phyloP scores from a whole-genome alignment of 2,888 invertebrate genomes.

The Anticlea derivata region DNA sequence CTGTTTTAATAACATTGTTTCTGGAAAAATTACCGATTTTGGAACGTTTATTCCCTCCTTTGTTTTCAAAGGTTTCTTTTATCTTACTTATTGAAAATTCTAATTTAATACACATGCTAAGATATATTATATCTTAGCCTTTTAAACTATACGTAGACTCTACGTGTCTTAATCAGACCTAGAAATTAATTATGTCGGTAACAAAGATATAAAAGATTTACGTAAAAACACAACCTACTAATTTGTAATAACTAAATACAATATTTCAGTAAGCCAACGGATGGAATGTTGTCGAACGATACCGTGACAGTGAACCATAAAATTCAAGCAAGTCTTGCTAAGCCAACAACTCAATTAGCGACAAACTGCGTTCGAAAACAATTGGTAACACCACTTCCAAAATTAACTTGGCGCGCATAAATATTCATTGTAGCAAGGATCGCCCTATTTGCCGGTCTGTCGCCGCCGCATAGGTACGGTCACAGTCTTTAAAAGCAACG shows the following conservation, averaged over 20 bases:
- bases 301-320: slow-evolving; percentile 25
- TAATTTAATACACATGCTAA: no score
- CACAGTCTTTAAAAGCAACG: slow-evolving; percentile 6
- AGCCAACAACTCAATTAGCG: slow-evolving; percentile 34
- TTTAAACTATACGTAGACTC: no score
- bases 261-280: slow-evolving; percentile 9
- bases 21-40: slow-evolving; percentile 8
- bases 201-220: no score
- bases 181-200: no score
- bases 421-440: slow-evolving; percentile 69
- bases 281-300: slow-evolving; percentile 14
- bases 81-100: background rate
- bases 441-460: slow-evolving; percentile 73
- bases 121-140: no score
- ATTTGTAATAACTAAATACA: background rate
- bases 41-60: background rate
- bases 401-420: slow-evolving; percentile 61
- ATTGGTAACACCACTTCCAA: slow-evolving; percentile 51
- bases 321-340: slow-evolving; percentile 18
- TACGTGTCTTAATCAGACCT: no score
- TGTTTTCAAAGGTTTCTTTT: background rate
- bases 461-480: slow-evolving; percentile 56
- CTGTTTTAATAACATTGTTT: slow-evolving; percentile 28
- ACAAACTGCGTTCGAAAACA: slow-evolving; percentile 37
- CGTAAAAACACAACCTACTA: background rate